These are phyloP conservation scores for Carabus problematicus DNA, from an alignment of 2,888 invertebrate genomes.

Conservation along the genomic window DNA sequence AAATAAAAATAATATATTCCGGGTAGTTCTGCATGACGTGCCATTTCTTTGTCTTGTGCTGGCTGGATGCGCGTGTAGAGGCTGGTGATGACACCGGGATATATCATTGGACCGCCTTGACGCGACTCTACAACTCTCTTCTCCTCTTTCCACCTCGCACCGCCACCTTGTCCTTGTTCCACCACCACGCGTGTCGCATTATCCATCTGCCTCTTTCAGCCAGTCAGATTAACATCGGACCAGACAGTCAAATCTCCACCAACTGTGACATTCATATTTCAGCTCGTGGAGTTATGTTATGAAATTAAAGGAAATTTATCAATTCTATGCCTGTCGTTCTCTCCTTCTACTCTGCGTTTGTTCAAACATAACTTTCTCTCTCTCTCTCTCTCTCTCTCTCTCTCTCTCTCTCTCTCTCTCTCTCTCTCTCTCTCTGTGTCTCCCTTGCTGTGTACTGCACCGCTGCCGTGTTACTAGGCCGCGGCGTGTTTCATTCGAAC, in stretches of 20 bases:
- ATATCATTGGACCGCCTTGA: slow-evolving; percentile 11
- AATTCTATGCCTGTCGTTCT: slow-evolving; percentile 30
- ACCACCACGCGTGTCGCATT: neutral
- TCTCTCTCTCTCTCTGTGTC: neutral
- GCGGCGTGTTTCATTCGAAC: slow-evolving; percentile 9
- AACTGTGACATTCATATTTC: slow-evolving; percentile 44
- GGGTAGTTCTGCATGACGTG: slow-evolving; percentile 15
- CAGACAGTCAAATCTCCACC: slow-evolving; percentile 41
- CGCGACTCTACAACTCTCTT: slow-evolving; percentile 11
- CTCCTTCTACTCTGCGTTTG: neutral
- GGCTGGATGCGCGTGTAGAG: neutral
- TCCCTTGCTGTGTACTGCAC: too few relatives aligned
- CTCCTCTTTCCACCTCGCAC: neutral
- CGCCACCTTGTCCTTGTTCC: slow-evolving; percentile 1
- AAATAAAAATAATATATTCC: slow-evolving; percentile 39
- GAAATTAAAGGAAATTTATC: slow-evolving; percentile 43
- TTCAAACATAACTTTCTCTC: too few relatives aligned
- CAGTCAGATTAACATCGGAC: slow-evolving; percentile 36
- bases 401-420: slow-evolving; percentile 19
- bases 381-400: too few relatives aligned
- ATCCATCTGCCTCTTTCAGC: slow-evolving; percentile 6
- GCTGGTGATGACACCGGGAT: slow-evolving; percentile 36
- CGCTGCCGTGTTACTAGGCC: neutral
- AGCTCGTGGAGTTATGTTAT: slow-evolving; percentile 40
- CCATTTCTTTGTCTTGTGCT: slow-evolving; percentile 5